Conservation (phyloP, 2,797 vertebrate species). For the Artibeus lituratus region DNA sequence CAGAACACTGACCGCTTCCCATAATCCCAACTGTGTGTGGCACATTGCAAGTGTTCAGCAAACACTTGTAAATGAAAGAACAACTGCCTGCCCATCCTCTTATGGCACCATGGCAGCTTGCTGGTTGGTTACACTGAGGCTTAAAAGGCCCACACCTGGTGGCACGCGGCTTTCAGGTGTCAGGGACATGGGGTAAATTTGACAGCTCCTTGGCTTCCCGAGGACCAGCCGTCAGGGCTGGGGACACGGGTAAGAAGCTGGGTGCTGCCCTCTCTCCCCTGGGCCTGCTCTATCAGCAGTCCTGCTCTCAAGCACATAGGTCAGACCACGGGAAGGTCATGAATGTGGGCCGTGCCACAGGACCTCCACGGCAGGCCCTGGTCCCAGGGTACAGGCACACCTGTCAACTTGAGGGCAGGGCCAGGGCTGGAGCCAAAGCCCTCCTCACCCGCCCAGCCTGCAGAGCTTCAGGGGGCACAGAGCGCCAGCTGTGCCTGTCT, state of each 20-base stretch:
- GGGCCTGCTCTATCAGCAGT: not conserved
- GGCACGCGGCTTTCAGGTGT: not conserved
- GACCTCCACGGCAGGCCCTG: not conserved
- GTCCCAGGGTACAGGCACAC: not conserved
- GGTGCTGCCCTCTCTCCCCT: not conserved
- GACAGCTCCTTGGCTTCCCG: not conserved
- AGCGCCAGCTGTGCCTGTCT: not conserved
- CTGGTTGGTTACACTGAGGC: not conserved
- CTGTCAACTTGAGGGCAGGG: not conserved
- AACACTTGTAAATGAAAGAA: too few relatives aligned
- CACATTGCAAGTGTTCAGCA: too few relatives aligned
- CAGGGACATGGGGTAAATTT: accelerated
- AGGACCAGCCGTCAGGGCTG: not conserved
- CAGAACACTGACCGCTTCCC: not conserved
- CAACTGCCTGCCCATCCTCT: not conserved
- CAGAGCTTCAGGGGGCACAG: not conserved
- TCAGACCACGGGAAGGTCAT: not conserved
- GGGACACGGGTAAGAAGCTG: accelerated
- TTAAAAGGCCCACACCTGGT: not conserved
- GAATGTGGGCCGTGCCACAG: accelerated
- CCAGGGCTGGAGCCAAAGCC: not conserved
- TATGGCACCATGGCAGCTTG: accelerated
- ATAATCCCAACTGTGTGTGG: not conserved
- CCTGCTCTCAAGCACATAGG: not conserved
- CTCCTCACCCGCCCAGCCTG: not conserved